A percentile compares a stretch with the other conserved stretches of the same genome.
phyloP scores from a whole-genome alignment of 2,113 vertebrate species.

The Alces alces region DNA sequence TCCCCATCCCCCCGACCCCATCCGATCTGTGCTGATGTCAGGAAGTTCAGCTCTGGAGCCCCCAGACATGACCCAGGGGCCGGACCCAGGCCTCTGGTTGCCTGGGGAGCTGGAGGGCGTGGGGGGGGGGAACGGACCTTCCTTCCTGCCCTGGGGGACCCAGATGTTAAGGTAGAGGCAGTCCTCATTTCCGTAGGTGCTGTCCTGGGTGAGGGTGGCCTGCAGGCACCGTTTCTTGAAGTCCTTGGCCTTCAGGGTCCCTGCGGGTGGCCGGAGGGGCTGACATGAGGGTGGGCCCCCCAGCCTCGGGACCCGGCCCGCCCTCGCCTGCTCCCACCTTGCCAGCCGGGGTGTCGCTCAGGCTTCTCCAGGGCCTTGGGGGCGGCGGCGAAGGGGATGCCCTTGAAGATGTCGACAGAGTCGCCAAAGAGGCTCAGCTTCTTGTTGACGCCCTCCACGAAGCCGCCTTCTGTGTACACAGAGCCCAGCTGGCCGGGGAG shows the following conservation, averaged over 20 bases:
- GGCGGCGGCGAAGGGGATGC: conserved; percentile 90
- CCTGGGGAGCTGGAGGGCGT: not conserved
- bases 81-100: not conserved
- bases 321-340: conserved; percentile 78
- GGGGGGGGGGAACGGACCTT: conserved; percentile 48
- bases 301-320: fast-evolving
- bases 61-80: not conserved
- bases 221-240: conserved; percentile 87
- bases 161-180: conserved; percentile 98
- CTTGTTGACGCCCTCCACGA: conserved; percentile 87
- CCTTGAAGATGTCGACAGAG: conserved; percentile 90
- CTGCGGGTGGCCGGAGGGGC: conserved; percentile 64
- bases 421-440: conserved; percentile 76
- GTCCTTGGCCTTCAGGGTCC: conserved; percentile 81
- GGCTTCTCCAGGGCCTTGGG: conserved; percentile 88
- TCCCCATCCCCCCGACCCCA: fast-evolving
- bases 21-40: not conserved
- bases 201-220: conserved; percentile 77
- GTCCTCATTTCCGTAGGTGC: conserved; percentile 84
- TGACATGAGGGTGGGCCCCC: not conserved
- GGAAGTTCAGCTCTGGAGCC: not conserved
- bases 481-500: conserved; percentile 83
- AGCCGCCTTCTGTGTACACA: conserved; percentile 91
- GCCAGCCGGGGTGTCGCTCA: conserved; percentile 90
- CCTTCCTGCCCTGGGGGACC: conserved; percentile 85